Conservation (phyloP, 2,797 vertebrate species). For the Cirrhinus molitorella region DNA sequence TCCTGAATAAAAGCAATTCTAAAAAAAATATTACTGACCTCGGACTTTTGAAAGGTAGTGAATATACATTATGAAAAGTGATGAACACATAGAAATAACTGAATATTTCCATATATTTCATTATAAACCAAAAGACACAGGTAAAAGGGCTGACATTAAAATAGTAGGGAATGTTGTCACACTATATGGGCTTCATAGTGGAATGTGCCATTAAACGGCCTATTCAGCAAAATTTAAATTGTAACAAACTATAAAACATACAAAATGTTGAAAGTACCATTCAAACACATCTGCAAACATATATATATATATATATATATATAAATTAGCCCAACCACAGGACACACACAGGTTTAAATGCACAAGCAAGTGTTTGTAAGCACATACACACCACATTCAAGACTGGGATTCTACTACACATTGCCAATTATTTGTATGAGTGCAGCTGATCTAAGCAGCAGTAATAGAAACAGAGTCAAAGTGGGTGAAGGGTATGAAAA, state of each 20-base stretch:
- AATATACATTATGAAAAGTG: neutral
- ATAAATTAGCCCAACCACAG: neutral
- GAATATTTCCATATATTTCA: neutral
- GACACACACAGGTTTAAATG: neutral
- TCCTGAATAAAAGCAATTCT: neutral
- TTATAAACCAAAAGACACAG: no score
- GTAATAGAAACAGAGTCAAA: neutral
- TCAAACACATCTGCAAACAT: neutral
- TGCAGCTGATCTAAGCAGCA: neutral
- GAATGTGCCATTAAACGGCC: neutral
- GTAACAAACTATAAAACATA: neutral
- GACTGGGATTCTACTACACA: neutral
- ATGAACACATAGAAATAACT: neutral
- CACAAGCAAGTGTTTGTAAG: neutral
- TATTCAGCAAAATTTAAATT: neutral
- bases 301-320: no score
- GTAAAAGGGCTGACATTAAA: neutral
- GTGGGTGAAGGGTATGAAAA: constrained; percentile 8
- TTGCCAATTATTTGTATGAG: neutral
- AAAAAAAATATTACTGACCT: neutral
- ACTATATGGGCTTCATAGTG: neutral
- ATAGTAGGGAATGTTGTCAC: neutral
- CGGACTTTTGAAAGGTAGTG: neutral
- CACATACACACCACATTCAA: neutral
- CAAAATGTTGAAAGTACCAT: neutral